Evolutionary conservation across 2,888 invertebrate genomes (phyloP), one percentile per base, ranked within the genome.

Genomic region (Anodontia alba): DNA sequence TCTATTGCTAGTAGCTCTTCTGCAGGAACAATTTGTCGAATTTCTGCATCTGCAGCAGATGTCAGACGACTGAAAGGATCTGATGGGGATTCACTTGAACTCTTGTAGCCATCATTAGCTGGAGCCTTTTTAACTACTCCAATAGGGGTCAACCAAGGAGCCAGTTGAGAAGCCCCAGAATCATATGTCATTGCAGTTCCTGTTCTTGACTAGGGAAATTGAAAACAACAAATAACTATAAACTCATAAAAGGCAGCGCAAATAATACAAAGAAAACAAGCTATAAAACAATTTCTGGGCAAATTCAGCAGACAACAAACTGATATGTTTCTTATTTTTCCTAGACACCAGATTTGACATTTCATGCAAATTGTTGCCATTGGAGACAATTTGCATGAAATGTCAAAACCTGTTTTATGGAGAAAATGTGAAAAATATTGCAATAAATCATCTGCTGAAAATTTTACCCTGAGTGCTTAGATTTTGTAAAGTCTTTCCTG

Each of bases 71-170:
- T 79, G 3, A 36, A 49, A 20, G 68, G 43, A n/a, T 67, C 33
- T 10, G 74, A 51, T 2, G 67, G 23, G 2, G 38, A 38, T n/a
- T 69, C 38, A 33, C 73, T 78, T 23, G 71, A 33, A 71, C 71
- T 71, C n/a, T 38, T 12, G 20, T 31, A 8, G n/a, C 36, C 72
- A 33, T 62, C 51, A 43, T 71, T 71, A 15, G 43, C 29, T 26
- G 67, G 69, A 26, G 29, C 33, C 23, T 36, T 42, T 29, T 71
- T 73, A 23, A 74, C 23, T 38, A 66, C 49, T n/a, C n/a, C n/a
- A 51, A 70, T 73, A 17, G 79, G 79, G 23, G 66, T 80, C 57
- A 83, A 38, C 83, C 83, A 79, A 29, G 82, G 79, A 23, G 79
- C 82, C 20, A 80, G 23, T 20, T 51, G 54, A 12, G 76, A 73